phyloP scores from a whole-genome alignment of 92 coral and sea anemone genomes.

The Desmophyllum pertusum region DNA sequence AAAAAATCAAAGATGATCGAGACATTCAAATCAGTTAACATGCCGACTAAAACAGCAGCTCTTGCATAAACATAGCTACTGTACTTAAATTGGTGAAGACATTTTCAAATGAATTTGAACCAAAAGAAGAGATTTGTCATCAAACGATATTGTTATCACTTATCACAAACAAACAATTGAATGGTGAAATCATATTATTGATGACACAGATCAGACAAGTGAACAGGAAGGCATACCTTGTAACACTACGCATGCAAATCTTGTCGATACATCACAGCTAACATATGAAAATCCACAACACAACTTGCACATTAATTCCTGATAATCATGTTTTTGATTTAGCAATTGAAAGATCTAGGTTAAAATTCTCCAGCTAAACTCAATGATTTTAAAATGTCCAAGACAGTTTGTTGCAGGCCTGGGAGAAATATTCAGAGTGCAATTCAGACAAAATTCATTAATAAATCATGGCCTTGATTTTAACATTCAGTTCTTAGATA shows the following conservation, averaged over 20 bases:
- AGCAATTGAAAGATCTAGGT: background rate
- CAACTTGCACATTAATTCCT: background rate
- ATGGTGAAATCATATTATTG: background rate
- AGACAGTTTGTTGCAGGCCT: background rate
- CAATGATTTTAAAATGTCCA: too few relatives aligned
- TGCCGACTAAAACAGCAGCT: background rate
- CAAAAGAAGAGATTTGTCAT: background rate
- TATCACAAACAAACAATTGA: background rate
- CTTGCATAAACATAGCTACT: background rate
- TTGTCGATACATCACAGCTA: background rate
- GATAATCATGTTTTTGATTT: constrained; percentile 1
- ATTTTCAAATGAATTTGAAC: background rate
- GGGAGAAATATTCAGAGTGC: background rate
- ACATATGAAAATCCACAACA: background rate
- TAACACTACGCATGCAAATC: constrained; percentile 18
- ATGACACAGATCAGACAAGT: background rate
- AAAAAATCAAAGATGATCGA: background rate
- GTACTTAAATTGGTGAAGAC: background rate
- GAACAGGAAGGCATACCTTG: constrained; percentile 23
- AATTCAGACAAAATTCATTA: constrained; percentile 76
- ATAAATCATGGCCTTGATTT: constrained; percentile 48
- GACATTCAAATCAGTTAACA: background rate
- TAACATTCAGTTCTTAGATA: background rate
- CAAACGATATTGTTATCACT: background rate
- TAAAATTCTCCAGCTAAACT: background rate